These are phyloP conservation scores for Tricholauxania praeusta DNA, from an alignment of 2,888 invertebrate species.

Conservation along the genomic window DNA sequence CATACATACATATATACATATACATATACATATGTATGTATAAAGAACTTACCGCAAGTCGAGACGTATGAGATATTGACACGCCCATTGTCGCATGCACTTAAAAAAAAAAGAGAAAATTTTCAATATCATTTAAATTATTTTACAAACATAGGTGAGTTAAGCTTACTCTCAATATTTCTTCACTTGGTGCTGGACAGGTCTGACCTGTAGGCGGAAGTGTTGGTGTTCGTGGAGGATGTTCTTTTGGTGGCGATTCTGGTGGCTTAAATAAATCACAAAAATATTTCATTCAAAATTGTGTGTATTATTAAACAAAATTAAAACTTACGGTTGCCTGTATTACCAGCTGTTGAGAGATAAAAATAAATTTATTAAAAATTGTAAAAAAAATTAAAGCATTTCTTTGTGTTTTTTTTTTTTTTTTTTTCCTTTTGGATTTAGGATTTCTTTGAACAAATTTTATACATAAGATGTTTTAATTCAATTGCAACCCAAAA, in stretches of 20 bases:
- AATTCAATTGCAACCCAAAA: no score
- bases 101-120: slow-evolving; percentile 27
- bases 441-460: no score
- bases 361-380: not conserved
- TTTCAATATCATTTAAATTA: no score
- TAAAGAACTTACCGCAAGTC: slow-evolving; percentile 54
- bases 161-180: slow-evolving; percentile 50
- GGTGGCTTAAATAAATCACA: not conserved
- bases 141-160: no score
- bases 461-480: no score
- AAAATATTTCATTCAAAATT: not conserved
- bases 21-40: no score
- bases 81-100: slow-evolving; percentile 57
- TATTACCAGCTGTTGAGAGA: not conserved
- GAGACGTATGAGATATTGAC: slow-evolving; percentile 54
- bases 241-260: not conserved
- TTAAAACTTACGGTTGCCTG: not conserved
- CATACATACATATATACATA: not conserved
- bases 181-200: slow-evolving; percentile 43
- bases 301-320: not conserved
- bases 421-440: no score
- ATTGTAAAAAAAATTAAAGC: no score
- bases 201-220: not conserved
- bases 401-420: no score
- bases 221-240: not conserved